Conservation (phyloP, 2,797 vertebrate species). For the Macropus fuliginosus region DNA sequence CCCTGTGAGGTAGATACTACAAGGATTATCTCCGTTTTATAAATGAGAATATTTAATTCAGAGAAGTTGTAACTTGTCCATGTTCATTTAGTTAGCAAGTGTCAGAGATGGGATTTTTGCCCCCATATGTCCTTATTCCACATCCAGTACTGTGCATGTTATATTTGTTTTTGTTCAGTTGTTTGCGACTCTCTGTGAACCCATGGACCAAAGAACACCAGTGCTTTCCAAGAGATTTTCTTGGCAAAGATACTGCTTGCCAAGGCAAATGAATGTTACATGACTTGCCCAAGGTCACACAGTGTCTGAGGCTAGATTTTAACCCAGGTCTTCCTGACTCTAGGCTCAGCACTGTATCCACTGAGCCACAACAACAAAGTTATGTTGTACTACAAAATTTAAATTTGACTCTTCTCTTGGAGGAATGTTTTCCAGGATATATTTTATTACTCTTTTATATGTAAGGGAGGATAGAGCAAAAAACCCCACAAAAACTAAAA, state of each 20-base stretch:
- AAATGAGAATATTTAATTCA: background rate
- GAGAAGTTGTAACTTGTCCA: background rate
- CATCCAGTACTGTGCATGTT: background rate
- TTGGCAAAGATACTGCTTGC: background rate
- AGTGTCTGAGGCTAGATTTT: background rate
- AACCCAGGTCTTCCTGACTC: background rate
- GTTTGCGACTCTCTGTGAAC: background rate
- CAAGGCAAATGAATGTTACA: background rate
- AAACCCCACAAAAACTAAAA: background rate
- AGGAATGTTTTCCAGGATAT: conserved; percentile 26
- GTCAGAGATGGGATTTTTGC: background rate
- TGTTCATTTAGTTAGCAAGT: background rate
- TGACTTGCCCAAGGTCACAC: background rate
- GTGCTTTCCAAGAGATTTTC: background rate
- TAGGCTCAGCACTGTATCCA: background rate
- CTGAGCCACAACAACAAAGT: conserved; percentile 15
- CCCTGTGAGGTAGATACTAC: background rate
- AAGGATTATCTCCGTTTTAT: background rate
- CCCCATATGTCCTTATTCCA: background rate
- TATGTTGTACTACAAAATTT: conserved; percentile 17
- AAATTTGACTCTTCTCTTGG: background rate
- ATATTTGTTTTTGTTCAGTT: background rate
- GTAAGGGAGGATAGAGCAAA: background rate
- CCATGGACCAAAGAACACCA: background rate
- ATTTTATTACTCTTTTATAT: conserved; percentile 14